Base-by-base conservation (phyloP, 2,888 invertebrate species). In the Penaeus monodon region DNA sequence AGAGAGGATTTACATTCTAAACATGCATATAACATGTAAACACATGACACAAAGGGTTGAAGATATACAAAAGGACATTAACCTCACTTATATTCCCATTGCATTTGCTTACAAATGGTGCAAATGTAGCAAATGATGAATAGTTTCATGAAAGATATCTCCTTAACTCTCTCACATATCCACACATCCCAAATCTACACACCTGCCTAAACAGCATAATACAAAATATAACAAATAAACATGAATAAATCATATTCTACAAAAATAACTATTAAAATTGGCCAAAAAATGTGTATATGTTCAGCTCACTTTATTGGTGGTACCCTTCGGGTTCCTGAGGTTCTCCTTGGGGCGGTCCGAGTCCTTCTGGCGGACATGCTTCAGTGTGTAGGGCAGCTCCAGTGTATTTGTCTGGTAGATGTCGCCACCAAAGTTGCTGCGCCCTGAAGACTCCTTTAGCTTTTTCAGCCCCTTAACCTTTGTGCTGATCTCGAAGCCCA, bases 321-420 rank as follows among this genome's bases (percentile, higher is more conserved):
- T 79, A 88, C 88, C 77, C 88, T 87, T 90, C 24, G 85, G 68
- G 63, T 70, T 86, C 44, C 70, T 84, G 70, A 88, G 89, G 33
- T 89, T 89, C 3, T 90, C 90, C 73, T 91, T 90, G 44, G 90
- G 90, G 17, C 90, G 90, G 29, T 91, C 90, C 8, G 90, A 84
- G 38, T 85, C 89, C 29, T 81, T 79, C 65, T 83, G 88, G 44
- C 90, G 90, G 29, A 88, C 38, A 0, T 91, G 88, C 79, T 91
- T 91, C 14, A 91, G 89, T 74, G 91, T 92, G 91, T 92, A 93
- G 8, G 92, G 92, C 83, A 93, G 91, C 89, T 92, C 92, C 65
- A 92, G 90, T 17, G 91, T 81, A 66, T 74, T 88, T 12, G 88
- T 76, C 33, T 86, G 86, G 20, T 57, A 85, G 22, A 85, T 85